Base-by-base conservation (phyloP, 2,888 invertebrate species). In the Andricus curvator region DNA sequence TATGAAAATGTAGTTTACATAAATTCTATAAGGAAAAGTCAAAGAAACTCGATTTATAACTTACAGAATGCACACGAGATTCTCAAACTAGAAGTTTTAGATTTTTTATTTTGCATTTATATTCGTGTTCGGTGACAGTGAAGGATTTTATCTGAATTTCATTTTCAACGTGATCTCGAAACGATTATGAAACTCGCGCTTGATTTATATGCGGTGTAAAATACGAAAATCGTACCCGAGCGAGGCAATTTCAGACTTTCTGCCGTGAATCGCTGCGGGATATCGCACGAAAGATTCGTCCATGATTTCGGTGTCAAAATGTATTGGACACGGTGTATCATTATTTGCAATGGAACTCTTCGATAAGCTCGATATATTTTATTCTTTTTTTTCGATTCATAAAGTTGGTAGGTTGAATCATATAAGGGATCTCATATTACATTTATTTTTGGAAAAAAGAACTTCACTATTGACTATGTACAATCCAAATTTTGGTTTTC, bases 281-380 rank as follows among this genome's bases (percentile, higher is more conserved):
- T 48, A 74, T 74, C 65, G 76, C 77, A 67, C 48, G 66, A 66
- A 65, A 77, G 65, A 80, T 66, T 65, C 77, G 66, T 48, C 60
- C 77, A 76, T 51, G 66, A 80, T 64, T 78, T 68, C 67, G 68
- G 62, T 78, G 62, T 80, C 77, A 78, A 80, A 80, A 78, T 78
- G 17, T 68, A 80, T 68, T 77, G 62, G 80, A 62, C 77, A 68
- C 68, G 80, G 9, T 29, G 68, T 68, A 70, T 78, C 80, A 77
- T 80, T 68, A 78, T 80, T 80, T 70, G 68, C 48, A 78, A 64
- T 62, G 41, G 29, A 62, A 64, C 65, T 51, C 74, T 51, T 33
- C 33, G 33, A 76, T 70, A 77, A 77, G 74, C 66, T 80, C 79
- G 41, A 65, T 62, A 62, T 62, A 74, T n/a, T 37, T 8, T 37